Evolutionary conservation across 2,797 vertebrate genomes (phyloP), one percentile per base, ranked within the genome.

Genomic region (Poecile montanus): DNA sequence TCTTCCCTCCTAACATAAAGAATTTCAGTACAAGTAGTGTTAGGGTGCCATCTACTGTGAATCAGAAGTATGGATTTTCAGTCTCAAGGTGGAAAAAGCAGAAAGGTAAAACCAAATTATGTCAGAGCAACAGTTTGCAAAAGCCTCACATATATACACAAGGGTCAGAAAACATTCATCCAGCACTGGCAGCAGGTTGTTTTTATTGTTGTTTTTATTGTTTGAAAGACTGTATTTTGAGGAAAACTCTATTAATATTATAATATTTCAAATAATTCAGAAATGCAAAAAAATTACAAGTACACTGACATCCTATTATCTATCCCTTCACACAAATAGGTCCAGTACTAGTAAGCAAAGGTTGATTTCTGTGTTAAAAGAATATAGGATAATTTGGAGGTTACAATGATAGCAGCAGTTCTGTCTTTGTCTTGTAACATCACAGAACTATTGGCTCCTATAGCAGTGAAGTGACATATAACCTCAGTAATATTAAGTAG

Each of bases 31-130:
- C 1, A 0, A n/a, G 15, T 57, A 76, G 72, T 57, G 63, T 74
- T 89, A 87, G 42, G 86, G 57, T 87, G 93, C 88, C 94, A 95
- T 30, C 94, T 97, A 68, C 88, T 87, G 95, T 14, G 22, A 80
- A 88, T 22, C 2, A 72, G 25, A 57, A 75, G 29, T 26, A 18
- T 68, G 18, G 8, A 13, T 61, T 62, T 71, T 77, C 30, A 87
- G 22, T 34, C 19, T 75, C 2, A 67, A 8, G 1, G 23, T 40
- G 9, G 9, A 38, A 70, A 83, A 91, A 51, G 16, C 10, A 78
- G 27, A 88, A 84, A 67, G 8, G 8, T 18, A 77, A 79, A 56
- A 18, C 3, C 19, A 74, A 78, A 63, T n/a, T 48, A 51, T 27
- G 7, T 21, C 42, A 78, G 17, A 63, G 7, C 26, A 71, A 82